A percentile compares a stretch with the other conserved stretches of the same genome.
Conservation (phyloP, 1,140 invertebrate genomes). For the Acromyrmex heyeri region DNA sequence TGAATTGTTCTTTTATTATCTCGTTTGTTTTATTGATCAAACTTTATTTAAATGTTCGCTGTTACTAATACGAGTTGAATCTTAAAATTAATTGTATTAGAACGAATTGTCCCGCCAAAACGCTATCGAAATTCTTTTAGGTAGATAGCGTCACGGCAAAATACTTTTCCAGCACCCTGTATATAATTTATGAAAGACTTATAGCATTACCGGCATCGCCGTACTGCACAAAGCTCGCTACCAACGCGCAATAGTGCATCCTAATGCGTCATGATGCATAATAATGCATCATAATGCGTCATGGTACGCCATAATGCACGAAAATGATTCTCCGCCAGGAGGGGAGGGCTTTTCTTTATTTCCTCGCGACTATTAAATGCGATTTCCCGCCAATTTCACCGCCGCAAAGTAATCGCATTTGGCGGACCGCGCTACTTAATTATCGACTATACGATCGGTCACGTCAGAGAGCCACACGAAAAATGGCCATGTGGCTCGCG, state of each 20-base stretch:
- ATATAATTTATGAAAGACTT: conserved; percentile 60
- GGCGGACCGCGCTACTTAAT: conserved; percentile 60
- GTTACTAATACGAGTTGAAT: background rate
- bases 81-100: conserved; percentile 15
- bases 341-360: conserved; percentile 70
- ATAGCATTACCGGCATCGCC: conserved; percentile 51
- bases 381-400: conserved; percentile 64
- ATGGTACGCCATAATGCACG: conserved; percentile 65
- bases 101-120: background rate
- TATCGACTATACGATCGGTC: conserved; percentile 54
- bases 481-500: background rate
- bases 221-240: conserved; percentile 52
- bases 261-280: conserved; percentile 74
- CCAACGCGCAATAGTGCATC: conserved; percentile 59
- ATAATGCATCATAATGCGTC: conserved; percentile 70
- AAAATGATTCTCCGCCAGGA: conserved; percentile 63
- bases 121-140: background rate
- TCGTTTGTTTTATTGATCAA: conserved; percentile 11
- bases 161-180: conserved; percentile 8
- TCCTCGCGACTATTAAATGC: conserved; percentile 68
- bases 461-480: conserved; percentile 26
- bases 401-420: conserved; percentile 68
- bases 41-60: background rate
- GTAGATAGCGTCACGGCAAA: background rate
- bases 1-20: too few species aligned